A percentile compares a stretch with the other conserved stretches of the same genome.
These are phyloP conservation scores for Pterostichus madidus DNA, from an alignment of 2,888 invertebrate species.

Conservation along the genomic window DNA sequence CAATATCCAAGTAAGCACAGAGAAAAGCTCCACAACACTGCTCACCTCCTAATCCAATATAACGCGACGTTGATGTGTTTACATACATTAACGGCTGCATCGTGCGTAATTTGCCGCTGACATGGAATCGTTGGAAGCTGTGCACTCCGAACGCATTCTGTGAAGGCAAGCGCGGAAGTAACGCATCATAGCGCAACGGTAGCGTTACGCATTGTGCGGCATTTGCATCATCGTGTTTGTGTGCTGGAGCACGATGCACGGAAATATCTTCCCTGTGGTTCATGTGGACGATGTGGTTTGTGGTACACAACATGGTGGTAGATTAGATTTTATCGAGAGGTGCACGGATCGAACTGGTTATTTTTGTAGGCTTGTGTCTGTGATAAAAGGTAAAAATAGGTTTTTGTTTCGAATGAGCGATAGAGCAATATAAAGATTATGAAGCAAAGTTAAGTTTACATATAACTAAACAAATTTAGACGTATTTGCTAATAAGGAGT, in stretches of 20 bases:
- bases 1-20: too few relatives aligned
- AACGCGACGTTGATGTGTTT: neutral
- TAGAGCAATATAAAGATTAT: too few relatives aligned
- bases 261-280: slow-evolving; percentile 19
- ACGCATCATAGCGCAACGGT: slow-evolving; percentile 37
- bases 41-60: too few relatives aligned
- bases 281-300: neutral
- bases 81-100: slow-evolving; percentile 16
- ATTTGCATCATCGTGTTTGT: slow-evolving; percentile 32
- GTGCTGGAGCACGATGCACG: slow-evolving; percentile 19
- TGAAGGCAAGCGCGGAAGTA: slow-evolving; percentile 48
- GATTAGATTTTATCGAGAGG: slow-evolving; percentile 6
- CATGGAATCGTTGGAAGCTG: slow-evolving; percentile 27
- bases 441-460: too few relatives aligned
- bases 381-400: neutral
- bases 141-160: slow-evolving; percentile 22
- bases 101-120: slow-evolving; percentile 39
- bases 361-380: neutral
- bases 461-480: too few relatives aligned
- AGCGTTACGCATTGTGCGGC: slow-evolving; percentile 18
- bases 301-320: neutral
- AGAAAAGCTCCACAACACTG: too few relatives aligned
- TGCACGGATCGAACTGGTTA: neutral
- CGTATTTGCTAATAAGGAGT: too few relatives aligned
- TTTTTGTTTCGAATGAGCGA: too few relatives aligned